These are phyloP conservation scores for Odiellus spinosus DNA, from an alignment of 2,888 invertebrate genomes.

Conservation along the genomic window DNA sequence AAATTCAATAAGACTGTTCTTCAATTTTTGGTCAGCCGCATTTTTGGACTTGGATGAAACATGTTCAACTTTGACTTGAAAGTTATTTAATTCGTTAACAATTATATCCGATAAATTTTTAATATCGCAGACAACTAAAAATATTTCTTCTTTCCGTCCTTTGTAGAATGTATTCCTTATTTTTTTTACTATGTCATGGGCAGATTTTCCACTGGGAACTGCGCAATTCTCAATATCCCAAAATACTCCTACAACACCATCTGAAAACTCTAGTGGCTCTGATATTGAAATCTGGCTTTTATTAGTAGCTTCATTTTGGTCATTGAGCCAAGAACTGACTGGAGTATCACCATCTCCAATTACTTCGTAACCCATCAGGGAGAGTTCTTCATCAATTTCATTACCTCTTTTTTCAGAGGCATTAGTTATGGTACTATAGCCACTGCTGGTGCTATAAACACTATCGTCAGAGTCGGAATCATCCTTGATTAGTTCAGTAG, in stretches of 20 bases:
- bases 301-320: too few relatives aligned
- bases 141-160: conserved; percentile 65
- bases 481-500: too few relatives aligned
- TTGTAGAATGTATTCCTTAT: conserved; percentile 40
- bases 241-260: conserved; percentile 51
- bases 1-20: conserved; percentile 58
- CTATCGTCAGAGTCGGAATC: too few relatives aligned
- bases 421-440: too few relatives aligned
- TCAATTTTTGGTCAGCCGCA: conserved; percentile 73
- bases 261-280: too few relatives aligned
- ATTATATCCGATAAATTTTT: conserved; percentile 56
- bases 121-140: conserved; percentile 76
- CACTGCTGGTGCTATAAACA: too few relatives aligned
- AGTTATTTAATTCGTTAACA: conserved; percentile 64
- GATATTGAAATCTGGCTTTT: too few relatives aligned
- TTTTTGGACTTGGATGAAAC: conserved; percentile 50
- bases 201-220: conserved; percentile 65
- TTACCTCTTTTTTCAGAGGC: too few relatives aligned
- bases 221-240: conserved; percentile 89
- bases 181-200: conserved; percentile 50
- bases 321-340: too few relatives aligned
- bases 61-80: conserved; percentile 71
- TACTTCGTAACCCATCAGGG: too few relatives aligned
- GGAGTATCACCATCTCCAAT: too few relatives aligned
- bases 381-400: too few relatives aligned